Evolutionary conservation across 2,888 invertebrate species (phyloP), one percentile per base, ranked within the genome.

Genomic region (Disparrhopalites patrizii): DNA sequence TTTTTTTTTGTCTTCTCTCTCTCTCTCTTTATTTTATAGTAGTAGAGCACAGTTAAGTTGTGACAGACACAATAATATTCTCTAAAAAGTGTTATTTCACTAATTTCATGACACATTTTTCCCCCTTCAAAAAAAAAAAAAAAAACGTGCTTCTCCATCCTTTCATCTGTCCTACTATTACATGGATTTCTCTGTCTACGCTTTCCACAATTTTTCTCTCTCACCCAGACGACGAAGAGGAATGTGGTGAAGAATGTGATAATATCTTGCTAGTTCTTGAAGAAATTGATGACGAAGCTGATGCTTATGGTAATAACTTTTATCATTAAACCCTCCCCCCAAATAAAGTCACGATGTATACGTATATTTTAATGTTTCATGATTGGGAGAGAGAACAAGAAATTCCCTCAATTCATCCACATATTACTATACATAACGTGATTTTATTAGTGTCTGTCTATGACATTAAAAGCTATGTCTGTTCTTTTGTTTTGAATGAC

Each of bases 211-310:
- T 47, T 47, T 47, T 7, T 47, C n/a, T n/a, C n/a, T n/a, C 55
- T 52, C 60, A 13, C 52, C 30, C 31, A 63, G 66, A 64, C 65
- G 71, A 71, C 54, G 73, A 70, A 38, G 70, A 69, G 23, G 70
- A 72, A 60, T 67, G 71, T 81, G 93, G 93, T 82, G 93, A 93
- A 81, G 93, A 93, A 80, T 93, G 93, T 79, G 90, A 90, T 73
- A 85, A 89, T 78, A 93, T 93, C 38, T 82, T 93, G 75, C 83
- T 86, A 30, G 93, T 92, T 80, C 89, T 93, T 72, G 93, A 93
- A 77, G 92, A 93, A 79, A 93, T 94, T 74, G 94, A 94, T 77
- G 94, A 94, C 77, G 94, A 94, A 74, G 93, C 93, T 0, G 93
- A 93, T 77, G 68, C 63, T 52, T 73, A 62, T 63, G 68, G 66